A percentile compares a stretch with the other conserved stretches of the same genome.
phyloP scores from a whole-genome alignment of 1,140 invertebrate species.

The Trachelipus rathkii region DNA sequence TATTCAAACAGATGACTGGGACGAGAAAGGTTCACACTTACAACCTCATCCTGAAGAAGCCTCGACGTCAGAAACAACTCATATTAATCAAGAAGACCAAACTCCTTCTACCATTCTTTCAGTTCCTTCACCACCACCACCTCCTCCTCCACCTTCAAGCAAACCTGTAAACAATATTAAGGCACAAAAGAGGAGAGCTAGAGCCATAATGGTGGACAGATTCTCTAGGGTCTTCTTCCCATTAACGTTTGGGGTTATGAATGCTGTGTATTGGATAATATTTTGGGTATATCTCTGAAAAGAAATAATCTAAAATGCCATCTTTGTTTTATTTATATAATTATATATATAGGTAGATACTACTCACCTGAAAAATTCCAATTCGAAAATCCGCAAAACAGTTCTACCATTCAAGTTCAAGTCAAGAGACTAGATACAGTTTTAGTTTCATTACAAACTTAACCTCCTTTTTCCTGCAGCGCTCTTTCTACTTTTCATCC shows the following conservation, averaged over 20 bases:
- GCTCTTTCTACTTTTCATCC: no score
- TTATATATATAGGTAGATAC: no score
- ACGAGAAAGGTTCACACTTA: neutral
- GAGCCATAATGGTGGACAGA: constrained; percentile 23
- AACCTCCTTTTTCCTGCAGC: no score
- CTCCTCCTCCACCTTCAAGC: neutral
- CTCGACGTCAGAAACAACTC: neutral
- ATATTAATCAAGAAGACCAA: neutral
- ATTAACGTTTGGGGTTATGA: constrained; percentile 14
- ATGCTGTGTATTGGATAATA: constrained; percentile 25
- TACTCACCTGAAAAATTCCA: no score
- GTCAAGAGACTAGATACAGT: no score
- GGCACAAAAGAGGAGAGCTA: constrained; percentile 10
- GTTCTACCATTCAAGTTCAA: no score
- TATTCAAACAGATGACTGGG: neutral
- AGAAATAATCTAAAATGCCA: no score
- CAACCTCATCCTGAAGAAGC: neutral
- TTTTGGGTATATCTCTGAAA: neutral
- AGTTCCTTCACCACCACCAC: neutral
- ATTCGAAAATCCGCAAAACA: no score
- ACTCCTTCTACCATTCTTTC: neutral
- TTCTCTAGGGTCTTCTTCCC: constrained; percentile 29
- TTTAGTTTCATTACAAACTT: no score
- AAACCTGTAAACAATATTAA: neutral
- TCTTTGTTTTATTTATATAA: no score